A percentile compares a stretch with the other conserved stretches of the same genome.
Evolutionary conservation across 2,113 vertebrate genomes (phyloP).

Genomic region (Rallus limicola): DNA sequence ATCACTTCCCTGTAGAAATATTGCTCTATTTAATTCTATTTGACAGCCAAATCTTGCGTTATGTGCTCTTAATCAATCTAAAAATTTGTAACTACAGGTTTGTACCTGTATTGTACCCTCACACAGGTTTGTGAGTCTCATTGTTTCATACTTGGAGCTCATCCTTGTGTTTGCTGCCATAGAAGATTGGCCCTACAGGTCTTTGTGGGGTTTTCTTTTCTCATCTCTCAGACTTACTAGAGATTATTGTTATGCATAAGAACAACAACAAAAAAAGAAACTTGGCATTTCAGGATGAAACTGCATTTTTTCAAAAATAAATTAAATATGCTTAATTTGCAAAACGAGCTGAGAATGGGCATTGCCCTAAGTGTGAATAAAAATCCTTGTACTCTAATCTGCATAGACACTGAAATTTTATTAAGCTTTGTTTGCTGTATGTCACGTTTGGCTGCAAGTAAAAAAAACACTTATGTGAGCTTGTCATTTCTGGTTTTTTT

Average conservation of each 20-base stretch:
- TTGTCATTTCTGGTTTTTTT: neutral
- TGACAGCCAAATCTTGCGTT: neutral
- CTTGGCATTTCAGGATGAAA: neutral
- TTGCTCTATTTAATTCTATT: neutral
- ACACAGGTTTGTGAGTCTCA: neutral
- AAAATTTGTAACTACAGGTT: neutral
- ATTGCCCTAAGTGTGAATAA: slow-evolving; percentile 28
- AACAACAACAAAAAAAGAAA: neutral
- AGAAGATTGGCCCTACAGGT: neutral
- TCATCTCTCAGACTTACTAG: neutral
- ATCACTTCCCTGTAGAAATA: neutral
- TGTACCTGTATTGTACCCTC: neutral
- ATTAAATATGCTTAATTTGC: neutral
- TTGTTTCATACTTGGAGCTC: neutral
- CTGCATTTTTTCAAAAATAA: slow-evolving; percentile 9
- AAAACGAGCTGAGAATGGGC: neutral
- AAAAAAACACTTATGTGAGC: neutral
- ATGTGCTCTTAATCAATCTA: neutral
- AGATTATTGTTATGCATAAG: neutral
- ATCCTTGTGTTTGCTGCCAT: neutral
- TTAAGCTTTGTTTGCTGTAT: slow-evolving; percentile 6
- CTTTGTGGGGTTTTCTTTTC: neutral
- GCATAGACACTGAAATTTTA: slow-evolving; percentile 16
- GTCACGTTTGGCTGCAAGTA: neutral
- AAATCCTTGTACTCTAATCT: slow-evolving; percentile 10